Conservation (phyloP, 2,113 vertebrate species). For the Eudyptes chrysolophus region DNA sequence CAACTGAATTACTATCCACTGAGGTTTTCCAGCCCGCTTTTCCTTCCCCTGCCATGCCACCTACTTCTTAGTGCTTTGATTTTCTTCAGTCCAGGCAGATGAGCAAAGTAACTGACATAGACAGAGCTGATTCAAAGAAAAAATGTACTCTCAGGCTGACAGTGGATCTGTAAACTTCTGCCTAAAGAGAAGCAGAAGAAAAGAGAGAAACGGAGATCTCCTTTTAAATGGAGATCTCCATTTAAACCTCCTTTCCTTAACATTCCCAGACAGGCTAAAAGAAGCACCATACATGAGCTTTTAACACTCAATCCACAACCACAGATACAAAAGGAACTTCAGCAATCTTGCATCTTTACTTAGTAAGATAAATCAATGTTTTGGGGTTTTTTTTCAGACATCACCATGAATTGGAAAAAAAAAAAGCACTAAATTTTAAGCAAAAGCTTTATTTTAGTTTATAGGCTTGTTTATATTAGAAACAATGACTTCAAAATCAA, state of each 20-base stretch:
- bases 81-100: background rate
- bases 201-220: background rate
- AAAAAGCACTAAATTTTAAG: background rate
- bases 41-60: background rate
- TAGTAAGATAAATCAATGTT: background rate
- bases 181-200: background rate
- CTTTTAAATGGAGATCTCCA: background rate
- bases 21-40: background rate
- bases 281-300: background rate
- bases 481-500: constrained; percentile 52
- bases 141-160: background rate
- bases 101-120: background rate
- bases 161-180: background rate
- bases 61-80: background rate
- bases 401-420: accelerated
- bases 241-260: background rate
- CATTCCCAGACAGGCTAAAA: background rate
- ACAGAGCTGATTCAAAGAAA: background rate
- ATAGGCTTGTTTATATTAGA: constrained; percentile 60
- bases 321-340: background rate
- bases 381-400: background rate
- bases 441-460: constrained; percentile 69
- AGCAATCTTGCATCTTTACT: background rate
- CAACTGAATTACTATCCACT: background rate
- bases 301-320: background rate